Evolutionary conservation across 2,113 vertebrate genomes (phyloP).

Genomic region (Mormyrus lacerda): DNA sequence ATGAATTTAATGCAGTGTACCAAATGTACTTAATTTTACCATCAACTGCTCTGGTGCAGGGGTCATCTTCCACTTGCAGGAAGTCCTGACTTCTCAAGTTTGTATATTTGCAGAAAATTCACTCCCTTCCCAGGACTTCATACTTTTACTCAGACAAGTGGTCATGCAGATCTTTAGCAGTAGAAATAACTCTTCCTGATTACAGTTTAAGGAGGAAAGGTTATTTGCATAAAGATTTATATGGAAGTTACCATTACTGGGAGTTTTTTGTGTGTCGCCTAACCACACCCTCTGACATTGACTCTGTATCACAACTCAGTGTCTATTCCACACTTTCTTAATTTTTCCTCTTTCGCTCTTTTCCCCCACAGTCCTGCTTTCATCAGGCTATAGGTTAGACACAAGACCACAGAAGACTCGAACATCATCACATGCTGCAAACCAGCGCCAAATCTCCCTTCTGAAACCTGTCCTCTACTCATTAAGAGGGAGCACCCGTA

Average conservation of each 20-base stretch:
- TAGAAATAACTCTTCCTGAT: neutral
- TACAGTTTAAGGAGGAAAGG: neutral
- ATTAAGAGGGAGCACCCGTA: neutral
- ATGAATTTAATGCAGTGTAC: neutral
- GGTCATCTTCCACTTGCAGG: neutral
- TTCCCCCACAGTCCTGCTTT: neutral
- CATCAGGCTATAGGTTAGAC: neutral
- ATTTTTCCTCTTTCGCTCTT: no score
- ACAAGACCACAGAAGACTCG: neutral
- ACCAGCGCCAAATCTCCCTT: neutral
- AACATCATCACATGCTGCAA: neutral
- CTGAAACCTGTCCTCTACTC: neutral
- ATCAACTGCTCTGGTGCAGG: neutral
- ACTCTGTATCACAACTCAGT: neutral
- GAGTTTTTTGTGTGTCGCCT: neutral
- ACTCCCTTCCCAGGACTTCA: neutral
- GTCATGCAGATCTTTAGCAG: neutral
- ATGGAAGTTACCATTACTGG: neutral
- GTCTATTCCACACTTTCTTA: neutral
- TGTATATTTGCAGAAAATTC: neutral
- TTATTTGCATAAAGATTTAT: neutral
- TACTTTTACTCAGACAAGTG: neutral
- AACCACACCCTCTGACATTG: neutral
- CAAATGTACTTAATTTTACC: neutral
- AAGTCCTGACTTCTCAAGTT: neutral